Base-by-base conservation (phyloP, 2,797 vertebrate genomes). In the Dryobates pubescens region DNA sequence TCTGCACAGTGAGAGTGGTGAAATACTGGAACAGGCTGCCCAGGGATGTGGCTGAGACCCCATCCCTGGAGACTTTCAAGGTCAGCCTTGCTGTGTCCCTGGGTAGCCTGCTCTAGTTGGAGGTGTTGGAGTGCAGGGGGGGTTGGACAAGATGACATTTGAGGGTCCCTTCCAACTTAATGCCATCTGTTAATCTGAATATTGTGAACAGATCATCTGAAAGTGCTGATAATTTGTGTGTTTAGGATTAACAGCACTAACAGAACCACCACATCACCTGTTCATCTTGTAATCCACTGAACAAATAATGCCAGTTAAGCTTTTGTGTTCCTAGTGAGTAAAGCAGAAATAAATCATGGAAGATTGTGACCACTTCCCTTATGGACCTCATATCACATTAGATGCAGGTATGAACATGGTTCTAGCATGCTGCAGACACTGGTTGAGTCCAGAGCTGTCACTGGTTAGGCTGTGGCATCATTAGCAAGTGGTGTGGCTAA, bases 271-370 rank as follows among this genome's bases (percentile, higher is more conserved):
- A n/a, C 90, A 56, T 74, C 54, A 22, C 32, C 32, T 90, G 56
- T 88, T 95, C 93, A 92, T 83, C 32, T 69, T 94, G 49, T 85
- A 94, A 71, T 94, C n/a, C 68, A 85, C 15, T 49, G 57, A 68
- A 17, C 67, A 88, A 88, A 65, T 80, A 69, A 58, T 36, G 57
- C 18, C 68, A 75, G 23, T 84, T 79, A 63, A 56, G 45, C 7
- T 65, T 78, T 84, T 77, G 27, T 70, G 7, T 36, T 85, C 43
- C 69, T 27, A 23, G 23, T 32, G 45, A 77, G 23, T 34, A 26
- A 89, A 93, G 59, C 24, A 45, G 65, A 75, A 86, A 70, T 41
- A 75, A 81, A 64, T 9, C 4, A 62, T 22, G 5, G 8, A 10
- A n/a, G 17, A 16, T 32, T 81, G 63, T 71, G 17, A 29, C 16